Evolutionary conservation across 2,888 invertebrate species (phyloP).

Genomic region (Mechanitis mazaeus): DNA sequence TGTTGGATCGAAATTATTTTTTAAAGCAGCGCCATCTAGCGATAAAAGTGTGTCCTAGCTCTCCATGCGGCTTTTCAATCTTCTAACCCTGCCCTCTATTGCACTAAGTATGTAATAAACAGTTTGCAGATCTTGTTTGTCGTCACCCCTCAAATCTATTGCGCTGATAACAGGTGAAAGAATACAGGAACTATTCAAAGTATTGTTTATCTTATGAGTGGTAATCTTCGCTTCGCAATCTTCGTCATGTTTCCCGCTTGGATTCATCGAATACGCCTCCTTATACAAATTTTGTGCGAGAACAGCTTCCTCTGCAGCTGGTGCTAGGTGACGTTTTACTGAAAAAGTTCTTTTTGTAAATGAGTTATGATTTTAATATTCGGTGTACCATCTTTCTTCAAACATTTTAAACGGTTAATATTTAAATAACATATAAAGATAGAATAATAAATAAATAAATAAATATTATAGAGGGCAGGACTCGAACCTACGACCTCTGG

Average conservation of each 20-base stretch:
- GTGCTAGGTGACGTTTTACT: conserved; percentile 44
- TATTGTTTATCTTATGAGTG: conserved; percentile 1
- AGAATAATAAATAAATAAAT: no score
- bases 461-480: no score
- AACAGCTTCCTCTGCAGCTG: conserved; percentile 31
- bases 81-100: conserved; percentile 59
- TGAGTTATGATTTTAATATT: no score
- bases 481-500: no score
- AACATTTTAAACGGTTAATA: no score
- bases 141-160: conserved; percentile 47
- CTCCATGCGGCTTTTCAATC: conserved; percentile 44
- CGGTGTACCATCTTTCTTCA: no score
- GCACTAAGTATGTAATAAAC: conserved; percentile 54
- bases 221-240: conserved; percentile 43
- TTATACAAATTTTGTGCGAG: no score
- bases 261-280: conserved; percentile 56
- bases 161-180: conserved; percentile 42
- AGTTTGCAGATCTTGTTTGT: conserved; percentile 48
- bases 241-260: conserved; percentile 44
- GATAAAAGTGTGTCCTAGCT: conserved; percentile 24
- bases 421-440: no score
- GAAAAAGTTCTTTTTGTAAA: conserved; percentile 25
- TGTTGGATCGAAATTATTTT: conserved; percentile 23
- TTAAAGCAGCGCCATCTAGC: conserved; percentile 37
- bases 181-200: conserved; percentile 24